A percentile compares a stretch with the other conserved stretches of the same genome.
Evolutionary conservation across 2,888 invertebrate species (phyloP).

Genomic region (Drosophila picticornis): DNA sequence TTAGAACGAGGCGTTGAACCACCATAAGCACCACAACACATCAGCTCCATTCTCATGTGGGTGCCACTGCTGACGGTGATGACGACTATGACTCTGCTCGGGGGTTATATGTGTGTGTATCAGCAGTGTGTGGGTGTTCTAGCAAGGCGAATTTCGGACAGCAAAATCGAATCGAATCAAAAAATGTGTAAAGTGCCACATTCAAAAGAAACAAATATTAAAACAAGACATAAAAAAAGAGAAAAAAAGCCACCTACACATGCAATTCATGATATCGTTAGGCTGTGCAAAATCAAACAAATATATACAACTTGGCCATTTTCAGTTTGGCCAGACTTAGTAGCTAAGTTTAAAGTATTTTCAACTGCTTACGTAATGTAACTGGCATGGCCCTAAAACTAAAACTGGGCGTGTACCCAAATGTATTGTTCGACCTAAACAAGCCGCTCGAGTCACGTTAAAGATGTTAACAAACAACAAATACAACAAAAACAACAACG

Average conservation of each 20-base stretch:
- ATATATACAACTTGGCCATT: constrained; percentile 27
- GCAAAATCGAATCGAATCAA: constrained; percentile 56
- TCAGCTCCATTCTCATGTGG: constrained; percentile 46
- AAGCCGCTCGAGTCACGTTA: constrained; percentile 52
- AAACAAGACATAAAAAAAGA: constrained; percentile 11
- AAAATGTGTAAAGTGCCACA: constrained; percentile 68
- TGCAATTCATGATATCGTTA: constrained; percentile 28
- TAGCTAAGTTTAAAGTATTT: constrained; percentile 38
- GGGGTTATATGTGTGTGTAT: constrained; percentile 19
- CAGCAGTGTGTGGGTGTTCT: constrained; percentile 50
- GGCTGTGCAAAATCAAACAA: constrained; percentile 15
- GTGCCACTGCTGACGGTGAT: constrained; percentile 35
- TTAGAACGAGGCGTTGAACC: constrained; percentile 79
- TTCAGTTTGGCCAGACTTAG: constrained; percentile 32
- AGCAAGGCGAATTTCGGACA: constrained; percentile 76
- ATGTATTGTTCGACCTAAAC: constrained; percentile 42
- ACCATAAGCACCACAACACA: constrained; percentile 30
- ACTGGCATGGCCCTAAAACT: constrained; percentile 57
- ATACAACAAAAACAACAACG: constrained; percentile 10
- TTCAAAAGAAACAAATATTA: constrained; percentile 23
- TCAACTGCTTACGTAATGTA: constrained; percentile 54
- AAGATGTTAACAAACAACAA: constrained; percentile 58
- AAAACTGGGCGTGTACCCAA: constrained; percentile 51
- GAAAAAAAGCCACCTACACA: constrained; percentile 48
- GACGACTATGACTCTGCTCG: constrained; percentile 22